phyloP scores from a whole-genome alignment of 2,888 invertebrate genomes.

The Rugalucina vietnamica region DNA sequence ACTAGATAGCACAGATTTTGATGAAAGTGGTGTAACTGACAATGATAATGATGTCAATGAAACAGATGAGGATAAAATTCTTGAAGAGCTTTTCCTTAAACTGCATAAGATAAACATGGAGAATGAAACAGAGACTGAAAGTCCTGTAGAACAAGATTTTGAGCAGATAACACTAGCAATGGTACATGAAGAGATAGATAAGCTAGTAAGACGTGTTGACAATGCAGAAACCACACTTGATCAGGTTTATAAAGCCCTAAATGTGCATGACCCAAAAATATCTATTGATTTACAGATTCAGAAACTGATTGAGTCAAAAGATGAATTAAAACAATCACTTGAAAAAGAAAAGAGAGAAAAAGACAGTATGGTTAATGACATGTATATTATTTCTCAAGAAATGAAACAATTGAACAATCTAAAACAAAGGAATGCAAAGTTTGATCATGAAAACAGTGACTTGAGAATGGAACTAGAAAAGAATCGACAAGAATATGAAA shows the following conservation, averaged over 20 bases:
- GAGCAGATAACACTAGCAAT: conserved; percentile 32
- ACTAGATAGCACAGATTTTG: neutral
- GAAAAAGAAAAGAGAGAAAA: conserved; percentile 49
- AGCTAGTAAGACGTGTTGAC: conserved; percentile 9
- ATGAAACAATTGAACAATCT: conserved; percentile 56
- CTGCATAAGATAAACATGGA: neutral
- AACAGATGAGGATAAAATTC: neutral
- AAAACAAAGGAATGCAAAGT: conserved; percentile 23
- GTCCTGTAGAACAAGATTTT: neutral
- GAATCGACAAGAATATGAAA: conserved; percentile 16
- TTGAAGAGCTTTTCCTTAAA: neutral
- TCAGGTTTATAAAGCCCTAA: conserved; percentile 33
- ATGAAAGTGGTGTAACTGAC: neutral
- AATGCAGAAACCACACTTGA: conserved; percentile 11
- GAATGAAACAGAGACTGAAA: conserved; percentile 1
- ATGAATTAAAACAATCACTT: conserved; percentile 28
- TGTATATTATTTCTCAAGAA: conserved; percentile 53
- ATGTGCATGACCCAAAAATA: conserved; percentile 44
- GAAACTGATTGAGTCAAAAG: conserved; percentile 35
- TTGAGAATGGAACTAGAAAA: conserved; percentile 17
- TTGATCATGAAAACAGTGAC: conserved; percentile 37
- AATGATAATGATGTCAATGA: neutral
- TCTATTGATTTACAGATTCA: conserved; percentile 49
- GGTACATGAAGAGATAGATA: conserved; percentile 36
- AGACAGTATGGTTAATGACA: conserved; percentile 58